Conservation (phyloP, 2,888 invertebrate species). For the Cheilosia scutellata region DNA sequence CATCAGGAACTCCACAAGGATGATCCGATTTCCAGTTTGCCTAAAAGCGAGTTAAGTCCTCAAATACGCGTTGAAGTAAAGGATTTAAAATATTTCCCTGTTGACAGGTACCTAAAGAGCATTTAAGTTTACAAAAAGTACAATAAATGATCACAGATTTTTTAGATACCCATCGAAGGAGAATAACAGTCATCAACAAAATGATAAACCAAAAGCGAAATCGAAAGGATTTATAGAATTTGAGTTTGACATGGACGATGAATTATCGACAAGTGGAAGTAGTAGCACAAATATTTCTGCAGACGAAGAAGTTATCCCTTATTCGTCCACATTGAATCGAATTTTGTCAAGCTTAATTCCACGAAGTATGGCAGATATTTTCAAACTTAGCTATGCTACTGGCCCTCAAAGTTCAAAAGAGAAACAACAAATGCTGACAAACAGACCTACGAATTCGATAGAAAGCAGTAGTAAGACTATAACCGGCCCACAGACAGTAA, state of each 20-base stretch:
- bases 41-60: constrained; percentile 83
- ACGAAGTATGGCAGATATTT: constrained; percentile 82
- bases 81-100: constrained; percentile 88
- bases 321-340: constrained; percentile 77
- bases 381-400: constrained; percentile 79
- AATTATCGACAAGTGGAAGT: constrained; percentile 76
- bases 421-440: neutral
- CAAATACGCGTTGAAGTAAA: constrained; percentile 87
- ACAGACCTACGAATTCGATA: neutral
- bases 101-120: constrained; percentile 83
- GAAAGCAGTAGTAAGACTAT: neutral
- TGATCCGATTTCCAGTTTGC: constrained; percentile 81
- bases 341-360: constrained; percentile 81
- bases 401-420: constrained; percentile 39
- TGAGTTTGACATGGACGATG: constrained; percentile 67
- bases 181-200: constrained; percentile 82
- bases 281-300: constrained; percentile 41
- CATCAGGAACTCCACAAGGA: constrained; percentile 84
- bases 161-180: constrained; percentile 83
- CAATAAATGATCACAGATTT: constrained; percentile 4
- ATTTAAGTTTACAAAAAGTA: neutral
- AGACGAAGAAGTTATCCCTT: neutral
- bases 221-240: constrained; percentile 53
- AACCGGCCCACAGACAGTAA: neutral
- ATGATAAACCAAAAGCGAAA: constrained; percentile 6